Evolutionary conservation across 2,888 invertebrate species (phyloP).

Genomic region (Ferrisia virgata): DNA sequence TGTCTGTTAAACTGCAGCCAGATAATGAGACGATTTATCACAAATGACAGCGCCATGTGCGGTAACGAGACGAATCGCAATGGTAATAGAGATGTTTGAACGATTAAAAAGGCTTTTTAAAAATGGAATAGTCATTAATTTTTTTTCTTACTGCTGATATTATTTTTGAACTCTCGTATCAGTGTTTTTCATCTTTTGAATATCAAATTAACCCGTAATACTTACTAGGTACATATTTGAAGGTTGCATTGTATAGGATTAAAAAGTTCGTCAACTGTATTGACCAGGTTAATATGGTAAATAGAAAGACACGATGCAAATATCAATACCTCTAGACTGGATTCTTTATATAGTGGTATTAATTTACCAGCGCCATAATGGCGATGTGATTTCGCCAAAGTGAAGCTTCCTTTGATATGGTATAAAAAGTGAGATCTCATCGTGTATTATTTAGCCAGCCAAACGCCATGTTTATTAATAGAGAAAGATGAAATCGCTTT

Average conservation of each 20-base stretch:
- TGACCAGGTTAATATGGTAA: not conserved
- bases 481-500: not conserved
- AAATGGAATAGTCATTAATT: not conserved
- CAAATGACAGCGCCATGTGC: conserved; percentile 5
- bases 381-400: not conserved
- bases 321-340: not conserved
- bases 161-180: not conserved
- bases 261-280: not conserved
- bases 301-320: not conserved
- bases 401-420: not conserved
- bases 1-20: not conserved
- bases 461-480: not conserved
- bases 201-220: not conserved
- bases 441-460: not conserved
- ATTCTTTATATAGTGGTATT: not conserved
- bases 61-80: not conserved
- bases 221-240: no score
- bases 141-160: not conserved
- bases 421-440: not conserved
- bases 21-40: conserved; percentile 6
- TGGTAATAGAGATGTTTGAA: not conserved
- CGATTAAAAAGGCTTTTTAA: not conserved
- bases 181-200: not conserved
- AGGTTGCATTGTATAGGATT: not conserved
- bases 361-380: not conserved